Percentiles rank a stretch among this genome's conserved stretches.
Evolutionary conservation across 2,113 vertebrate species (phyloP).

Genomic region (Panthera uncia): DNA sequence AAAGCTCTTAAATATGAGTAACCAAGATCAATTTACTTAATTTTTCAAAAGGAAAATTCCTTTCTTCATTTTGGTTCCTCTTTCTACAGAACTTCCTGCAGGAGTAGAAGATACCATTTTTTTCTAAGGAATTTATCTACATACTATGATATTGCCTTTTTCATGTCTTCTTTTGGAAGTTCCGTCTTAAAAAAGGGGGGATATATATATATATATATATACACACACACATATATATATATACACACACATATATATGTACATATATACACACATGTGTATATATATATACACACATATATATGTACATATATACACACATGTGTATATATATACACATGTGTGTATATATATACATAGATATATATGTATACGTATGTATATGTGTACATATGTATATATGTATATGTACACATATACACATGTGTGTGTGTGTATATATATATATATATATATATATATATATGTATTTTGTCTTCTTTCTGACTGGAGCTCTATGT

Average conservation of each 20-base stretch:
- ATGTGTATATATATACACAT: too few relatives aligned
- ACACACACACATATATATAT: too few relatives aligned
- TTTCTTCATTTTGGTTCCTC: background rate
- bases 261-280: too few relatives aligned
- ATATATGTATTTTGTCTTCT: background rate
- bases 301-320: too few relatives aligned
- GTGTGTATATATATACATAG: too few relatives aligned
- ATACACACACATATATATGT: fast-evolving
- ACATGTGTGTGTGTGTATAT: fast-evolving
- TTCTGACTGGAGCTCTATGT: background rate
- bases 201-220: too few relatives aligned
- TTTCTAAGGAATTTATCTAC: background rate
- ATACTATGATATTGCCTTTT: background rate
- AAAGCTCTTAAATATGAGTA: background rate
- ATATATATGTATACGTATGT: too few relatives aligned
- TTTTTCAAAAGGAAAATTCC: background rate
- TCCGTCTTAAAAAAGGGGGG: background rate
- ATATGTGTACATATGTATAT: too few relatives aligned
- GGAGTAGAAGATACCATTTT: background rate
- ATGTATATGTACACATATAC: too few relatives aligned
- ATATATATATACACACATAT: too few relatives aligned
- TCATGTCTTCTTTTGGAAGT: background rate
- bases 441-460: too few relatives aligned
- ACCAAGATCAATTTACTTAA: background rate
- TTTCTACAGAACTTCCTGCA: constrained; percentile 5